Evolutionary conservation across 2,888 invertebrate species (phyloP).

Genomic region (Priocnemis perturbator): DNA sequence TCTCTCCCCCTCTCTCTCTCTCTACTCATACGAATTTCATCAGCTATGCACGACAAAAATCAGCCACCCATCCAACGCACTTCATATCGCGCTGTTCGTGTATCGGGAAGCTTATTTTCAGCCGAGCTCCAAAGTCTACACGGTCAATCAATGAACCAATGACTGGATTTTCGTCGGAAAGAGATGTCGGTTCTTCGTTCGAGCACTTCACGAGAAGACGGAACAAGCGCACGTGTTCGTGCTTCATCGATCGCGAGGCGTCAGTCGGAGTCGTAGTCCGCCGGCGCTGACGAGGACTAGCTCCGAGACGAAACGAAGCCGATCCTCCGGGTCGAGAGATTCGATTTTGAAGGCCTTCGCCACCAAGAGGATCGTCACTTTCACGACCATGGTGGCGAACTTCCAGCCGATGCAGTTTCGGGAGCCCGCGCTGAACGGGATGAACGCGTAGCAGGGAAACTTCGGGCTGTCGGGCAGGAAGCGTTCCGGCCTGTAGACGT

Average conservation of each 20-base stretch:
- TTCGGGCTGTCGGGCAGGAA: constrained; percentile 74
- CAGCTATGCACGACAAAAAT: too few species aligned
- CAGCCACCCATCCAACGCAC: too few species aligned
- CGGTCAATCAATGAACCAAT: too few species aligned
- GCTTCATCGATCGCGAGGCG: constrained; percentile 42
- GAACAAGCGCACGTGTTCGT: too few species aligned
- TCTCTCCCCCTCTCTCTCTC: too few species aligned
- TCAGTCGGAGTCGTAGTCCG: constrained; percentile 63
- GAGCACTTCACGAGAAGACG: too few species aligned
- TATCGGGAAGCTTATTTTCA: too few species aligned
- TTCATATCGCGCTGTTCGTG: too few species aligned
- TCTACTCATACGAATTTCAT: too few species aligned
- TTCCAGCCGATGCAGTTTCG: constrained; percentile 73
- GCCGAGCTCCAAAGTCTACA: too few species aligned
- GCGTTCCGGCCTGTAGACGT: constrained; percentile 77
- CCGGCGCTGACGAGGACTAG: constrained; percentile 73
- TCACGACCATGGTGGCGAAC: constrained; percentile 72
- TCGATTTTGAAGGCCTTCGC: constrained; percentile 73
- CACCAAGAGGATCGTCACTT: constrained; percentile 72
- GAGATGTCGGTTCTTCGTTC: too few species aligned
- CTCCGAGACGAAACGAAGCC: constrained; percentile 74
- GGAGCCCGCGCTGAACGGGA: constrained; percentile 76
- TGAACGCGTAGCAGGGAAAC: constrained; percentile 72
- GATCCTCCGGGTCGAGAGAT: constrained; percentile 71
- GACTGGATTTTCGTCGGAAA: too few species aligned